Evolutionary conservation across 2,113 vertebrate species (phyloP).

Genomic region (Triplophysa dalaica): DNA sequence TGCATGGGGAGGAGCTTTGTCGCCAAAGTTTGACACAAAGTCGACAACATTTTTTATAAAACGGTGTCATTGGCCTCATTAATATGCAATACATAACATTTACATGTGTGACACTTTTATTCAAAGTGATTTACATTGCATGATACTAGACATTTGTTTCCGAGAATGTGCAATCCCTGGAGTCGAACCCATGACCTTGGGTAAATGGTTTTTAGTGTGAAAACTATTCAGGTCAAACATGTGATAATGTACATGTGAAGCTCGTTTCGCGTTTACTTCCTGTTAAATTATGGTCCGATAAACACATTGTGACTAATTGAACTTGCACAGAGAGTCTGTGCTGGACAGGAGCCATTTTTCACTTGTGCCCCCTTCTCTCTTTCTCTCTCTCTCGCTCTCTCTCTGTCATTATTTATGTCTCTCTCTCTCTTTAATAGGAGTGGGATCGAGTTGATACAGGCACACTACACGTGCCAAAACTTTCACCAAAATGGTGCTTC

Average conservation of each 20-base stretch:
- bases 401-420: background rate
- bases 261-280: slow-evolving; percentile 6
- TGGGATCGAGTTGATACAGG: slow-evolving; percentile 73
- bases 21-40: background rate
- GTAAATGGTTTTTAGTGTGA: too few species aligned
- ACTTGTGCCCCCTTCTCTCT: slow-evolving; percentile 7
- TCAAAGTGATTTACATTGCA: too few species aligned
- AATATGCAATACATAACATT: too few species aligned
- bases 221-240: background rate
- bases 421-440: slow-evolving; percentile 72
- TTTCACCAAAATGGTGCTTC: slow-evolving; percentile 96
- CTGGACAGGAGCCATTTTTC: slow-evolving; percentile 7
- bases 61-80: too few species aligned
- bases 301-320: slow-evolving; percentile 18
- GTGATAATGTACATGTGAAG: slow-evolving; percentile 17
- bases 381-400: background rate
- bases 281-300: slow-evolving; percentile 23
- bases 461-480: slow-evolving; percentile 76
- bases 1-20: background rate
- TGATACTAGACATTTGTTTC: too few species aligned
- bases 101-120: too few species aligned
- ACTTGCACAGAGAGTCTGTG: background rate
- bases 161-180: too few species aligned
- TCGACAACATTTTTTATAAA: background rate
- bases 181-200: too few species aligned